phyloP scores from a whole-genome alignment of 2,797 vertebrate genomes.

The Sebastes nivosus region DNA sequence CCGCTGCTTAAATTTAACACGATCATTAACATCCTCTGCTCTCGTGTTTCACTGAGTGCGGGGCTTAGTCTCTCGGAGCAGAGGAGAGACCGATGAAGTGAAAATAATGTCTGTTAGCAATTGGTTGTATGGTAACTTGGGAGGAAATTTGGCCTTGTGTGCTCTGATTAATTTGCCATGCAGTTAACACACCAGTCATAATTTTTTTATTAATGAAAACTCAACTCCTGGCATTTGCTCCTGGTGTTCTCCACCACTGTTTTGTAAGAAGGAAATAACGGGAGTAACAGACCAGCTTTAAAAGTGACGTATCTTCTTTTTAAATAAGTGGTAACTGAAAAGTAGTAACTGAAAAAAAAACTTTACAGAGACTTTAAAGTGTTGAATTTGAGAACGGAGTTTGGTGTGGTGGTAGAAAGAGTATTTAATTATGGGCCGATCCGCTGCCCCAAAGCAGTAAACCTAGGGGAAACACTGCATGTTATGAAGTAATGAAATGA shows the following conservation, averaged over 20 bases:
- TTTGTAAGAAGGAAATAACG: too few relatives aligned
- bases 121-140: not conserved
- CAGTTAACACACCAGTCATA: not conserved
- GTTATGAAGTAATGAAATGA: not conserved
- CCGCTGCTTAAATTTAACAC: not conserved
- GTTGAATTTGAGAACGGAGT: not conserved
- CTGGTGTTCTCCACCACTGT: too few relatives aligned
- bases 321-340: not conserved
- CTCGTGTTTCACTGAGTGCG: not conserved
- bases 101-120: not conserved
- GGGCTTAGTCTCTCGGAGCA: not conserved
- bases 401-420: not conserved
- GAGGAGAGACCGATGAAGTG: too few relatives aligned
- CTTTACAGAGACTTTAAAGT: not conserved
- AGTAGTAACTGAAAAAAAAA: not conserved
- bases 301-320: too few relatives aligned
- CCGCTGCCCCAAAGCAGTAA: not conserved
- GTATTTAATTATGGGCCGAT: not conserved
- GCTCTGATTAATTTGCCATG: not conserved
- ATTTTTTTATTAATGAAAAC: too few relatives aligned
- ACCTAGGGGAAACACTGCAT: not conserved
- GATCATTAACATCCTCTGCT: not conserved
- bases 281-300: too few relatives aligned
- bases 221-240: too few relatives aligned
- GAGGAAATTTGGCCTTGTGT: not conserved